These are phyloP conservation scores for Bursaphelenchus mucronatus DNA, from an alignment of 1,140 invertebrate species.

Conservation along the genomic window DNA sequence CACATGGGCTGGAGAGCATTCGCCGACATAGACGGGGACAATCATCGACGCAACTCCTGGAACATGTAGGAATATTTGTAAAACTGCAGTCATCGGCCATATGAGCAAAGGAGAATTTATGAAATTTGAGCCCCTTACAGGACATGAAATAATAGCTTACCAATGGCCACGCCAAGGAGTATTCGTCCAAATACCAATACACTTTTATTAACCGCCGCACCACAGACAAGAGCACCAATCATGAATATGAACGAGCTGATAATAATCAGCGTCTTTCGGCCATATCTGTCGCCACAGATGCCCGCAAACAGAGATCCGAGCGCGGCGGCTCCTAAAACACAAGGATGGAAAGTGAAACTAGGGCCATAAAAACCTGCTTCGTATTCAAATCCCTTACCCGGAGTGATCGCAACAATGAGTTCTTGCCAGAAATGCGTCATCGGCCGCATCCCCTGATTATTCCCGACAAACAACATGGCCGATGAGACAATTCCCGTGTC, in stretches of 20 bases:
- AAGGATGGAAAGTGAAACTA: not conserved
- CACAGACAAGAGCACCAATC: slow-evolving; percentile 66
- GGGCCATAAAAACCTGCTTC: not conserved
- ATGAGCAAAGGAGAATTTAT: too few species aligned
- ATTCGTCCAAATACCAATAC: slow-evolving; percentile 65
- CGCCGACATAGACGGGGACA: slow-evolving; percentile 68
- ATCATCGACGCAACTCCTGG: slow-evolving; percentile 65
- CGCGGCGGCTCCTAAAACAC: slow-evolving; percentile 42
- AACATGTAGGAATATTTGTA: too few species aligned
- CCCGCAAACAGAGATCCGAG: slow-evolving; percentile 65
- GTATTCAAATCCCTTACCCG: slow-evolving; percentile 34
- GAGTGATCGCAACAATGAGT: slow-evolving; percentile 65
- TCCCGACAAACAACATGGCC: slow-evolving; percentile 65
- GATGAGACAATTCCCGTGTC: slow-evolving; percentile 70
- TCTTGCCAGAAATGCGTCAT: slow-evolving; percentile 64
- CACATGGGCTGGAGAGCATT: slow-evolving; percentile 64
- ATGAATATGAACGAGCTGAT: slow-evolving; percentile 66
- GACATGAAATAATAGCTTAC: too few species aligned
- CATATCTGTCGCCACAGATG: slow-evolving; percentile 63
- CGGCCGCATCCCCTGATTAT: slow-evolving; percentile 34
- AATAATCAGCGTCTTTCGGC: slow-evolving; percentile 66
- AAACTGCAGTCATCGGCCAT: too few species aligned
- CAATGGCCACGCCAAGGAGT: slow-evolving; percentile 67
- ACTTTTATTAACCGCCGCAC: slow-evolving; percentile 62
- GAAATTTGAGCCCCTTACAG: too few species aligned